Conservation (phyloP, 2,797 vertebrate species). For the Myotis findleyi region DNA sequence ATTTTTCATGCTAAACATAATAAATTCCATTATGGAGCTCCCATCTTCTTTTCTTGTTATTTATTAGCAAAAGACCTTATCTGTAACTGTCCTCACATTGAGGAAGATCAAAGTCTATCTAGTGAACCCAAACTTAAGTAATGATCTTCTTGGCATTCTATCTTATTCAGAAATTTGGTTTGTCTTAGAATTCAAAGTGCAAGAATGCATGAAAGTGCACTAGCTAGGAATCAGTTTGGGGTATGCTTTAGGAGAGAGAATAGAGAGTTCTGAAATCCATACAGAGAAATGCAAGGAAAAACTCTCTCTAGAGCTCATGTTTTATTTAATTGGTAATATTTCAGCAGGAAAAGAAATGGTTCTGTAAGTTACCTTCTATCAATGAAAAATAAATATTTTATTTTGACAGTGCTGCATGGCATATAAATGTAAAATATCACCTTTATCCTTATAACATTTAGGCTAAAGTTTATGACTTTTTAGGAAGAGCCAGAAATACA, state of each 20-base stretch:
- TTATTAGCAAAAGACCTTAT: background rate
- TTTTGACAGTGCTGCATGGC: slow-evolving; percentile 48
- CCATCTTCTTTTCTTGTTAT: background rate
- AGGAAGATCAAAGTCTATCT: slow-evolving; percentile 12
- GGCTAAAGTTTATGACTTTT: slow-evolving; percentile 55
- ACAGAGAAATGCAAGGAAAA: slow-evolving; percentile 64
- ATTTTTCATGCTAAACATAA: background rate
- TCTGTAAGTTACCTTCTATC: slow-evolving; percentile 63
- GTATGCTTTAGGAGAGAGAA: slow-evolving; percentile 9
- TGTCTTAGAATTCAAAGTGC: slow-evolving; percentile 52
- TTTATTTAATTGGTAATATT: slow-evolving; percentile 77
- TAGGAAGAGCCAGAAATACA: background rate
- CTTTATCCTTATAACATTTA: slow-evolving; percentile 48
- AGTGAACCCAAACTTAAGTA: background rate
- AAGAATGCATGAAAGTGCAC: slow-evolving; percentile 40
- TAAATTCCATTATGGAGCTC: background rate
- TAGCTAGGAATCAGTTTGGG: slow-evolving; percentile 39
- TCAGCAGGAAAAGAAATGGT: slow-evolving; percentile 58
- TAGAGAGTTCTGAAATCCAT: slow-evolving; percentile 56
- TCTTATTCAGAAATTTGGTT: slow-evolving; percentile 28
- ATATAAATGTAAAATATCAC: slow-evolving; percentile 56
- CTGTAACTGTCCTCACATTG: background rate
- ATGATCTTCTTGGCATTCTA: background rate
- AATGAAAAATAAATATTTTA: slow-evolving; percentile 78
- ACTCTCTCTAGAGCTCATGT: slow-evolving; percentile 67